Evolutionary conservation across 2,888 invertebrate species (phyloP).

Genomic region (Sthenelais limicola): DNA sequence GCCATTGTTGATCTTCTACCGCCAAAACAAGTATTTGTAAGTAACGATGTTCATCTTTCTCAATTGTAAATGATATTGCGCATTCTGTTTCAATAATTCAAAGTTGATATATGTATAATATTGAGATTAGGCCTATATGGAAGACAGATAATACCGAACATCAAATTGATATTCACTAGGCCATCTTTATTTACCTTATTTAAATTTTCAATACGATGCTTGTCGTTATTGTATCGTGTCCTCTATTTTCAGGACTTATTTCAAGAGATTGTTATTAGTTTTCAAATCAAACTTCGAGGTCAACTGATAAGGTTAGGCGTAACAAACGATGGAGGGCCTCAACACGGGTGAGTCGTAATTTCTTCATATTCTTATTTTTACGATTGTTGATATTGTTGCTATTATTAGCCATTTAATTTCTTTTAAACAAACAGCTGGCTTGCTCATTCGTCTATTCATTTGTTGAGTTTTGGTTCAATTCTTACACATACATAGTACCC

Average conservation of each 20-base stretch:
- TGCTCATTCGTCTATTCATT: background rate
- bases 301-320: slow-evolving; percentile 90
- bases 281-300: slow-evolving; percentile 88
- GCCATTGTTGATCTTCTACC: slow-evolving; percentile 90
- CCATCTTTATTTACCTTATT: no score
- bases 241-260: slow-evolving; percentile 52
- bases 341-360: slow-evolving; percentile 84
- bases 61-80: background rate
- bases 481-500: background rate
- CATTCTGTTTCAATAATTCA: background rate
- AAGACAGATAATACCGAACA: no score
- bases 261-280: slow-evolving; percentile 72
- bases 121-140: no score
- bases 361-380: no score
- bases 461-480: no score
- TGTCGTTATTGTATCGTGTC: background rate
- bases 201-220: background rate
- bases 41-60: slow-evolving; percentile 41
- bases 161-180: no score
- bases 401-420: no score
- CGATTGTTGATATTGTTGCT: no score
- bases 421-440: background rate
- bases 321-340: slow-evolving; percentile 95
- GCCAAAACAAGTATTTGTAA: slow-evolving; percentile 75
- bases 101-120: background rate